Conservation (phyloP, 2,888 invertebrate genomes). For the Epicampocera succincta region DNA sequence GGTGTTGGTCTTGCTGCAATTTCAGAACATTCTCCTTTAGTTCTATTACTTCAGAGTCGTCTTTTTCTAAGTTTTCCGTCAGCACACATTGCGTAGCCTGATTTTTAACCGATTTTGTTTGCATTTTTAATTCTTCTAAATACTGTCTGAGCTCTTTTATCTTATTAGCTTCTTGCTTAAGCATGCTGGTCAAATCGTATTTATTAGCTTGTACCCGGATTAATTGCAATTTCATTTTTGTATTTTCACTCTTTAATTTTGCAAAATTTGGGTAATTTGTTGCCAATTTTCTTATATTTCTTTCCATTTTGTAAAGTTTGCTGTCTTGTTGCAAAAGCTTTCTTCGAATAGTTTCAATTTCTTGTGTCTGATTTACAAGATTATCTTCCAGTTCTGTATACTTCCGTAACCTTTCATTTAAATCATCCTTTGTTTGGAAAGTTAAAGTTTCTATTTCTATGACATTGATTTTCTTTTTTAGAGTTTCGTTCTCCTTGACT, state of each 20-base stretch:
- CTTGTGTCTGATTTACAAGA: constrained; percentile 18
- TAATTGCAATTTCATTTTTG: constrained; percentile 33
- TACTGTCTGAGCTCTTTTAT: constrained; percentile 51
- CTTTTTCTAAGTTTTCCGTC: neutral
- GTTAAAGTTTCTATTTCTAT: constrained; percentile 41
- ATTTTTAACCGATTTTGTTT: constrained; percentile 34
- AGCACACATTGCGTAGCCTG: constrained; percentile 48
- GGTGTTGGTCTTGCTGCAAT: constrained; percentile 25
- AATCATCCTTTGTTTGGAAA: constrained; percentile 51
- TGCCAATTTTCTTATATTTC: constrained; percentile 11
- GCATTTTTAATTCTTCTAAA: constrained; percentile 36
- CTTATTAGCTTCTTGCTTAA: constrained; percentile 38
- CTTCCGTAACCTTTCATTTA: constrained; percentile 36
- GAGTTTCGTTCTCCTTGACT: constrained; percentile 59
- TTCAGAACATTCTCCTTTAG: constrained; percentile 31
- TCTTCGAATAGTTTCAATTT: constrained; percentile 22
- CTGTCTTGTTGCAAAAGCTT: constrained; percentile 45
- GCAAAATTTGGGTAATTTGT: neutral
- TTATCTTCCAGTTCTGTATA: constrained; percentile 13
- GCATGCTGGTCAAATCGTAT: constrained; percentile 34
- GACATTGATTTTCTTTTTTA: constrained; percentile 35
- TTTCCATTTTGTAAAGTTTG: constrained; percentile 60
- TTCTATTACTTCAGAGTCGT: constrained; percentile 21
- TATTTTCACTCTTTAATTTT: constrained; percentile 37
- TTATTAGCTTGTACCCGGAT: constrained; percentile 22